Evolutionary conservation across 2,797 vertebrate genomes (phyloP).

Genomic region (Acomys russatus): DNA sequence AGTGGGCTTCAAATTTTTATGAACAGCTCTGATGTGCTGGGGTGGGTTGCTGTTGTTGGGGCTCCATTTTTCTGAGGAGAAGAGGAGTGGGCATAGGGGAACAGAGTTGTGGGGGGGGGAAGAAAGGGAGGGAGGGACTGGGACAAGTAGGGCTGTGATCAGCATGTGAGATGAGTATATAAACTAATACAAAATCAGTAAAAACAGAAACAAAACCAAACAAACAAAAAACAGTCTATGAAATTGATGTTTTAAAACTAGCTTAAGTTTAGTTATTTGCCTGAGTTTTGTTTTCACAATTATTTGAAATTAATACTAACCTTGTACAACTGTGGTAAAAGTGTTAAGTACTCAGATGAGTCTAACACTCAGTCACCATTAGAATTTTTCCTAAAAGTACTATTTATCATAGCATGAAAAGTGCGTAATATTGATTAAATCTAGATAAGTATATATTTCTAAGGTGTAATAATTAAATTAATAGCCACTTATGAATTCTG

Average conservation of each 20-base stretch:
- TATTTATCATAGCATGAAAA: background rate
- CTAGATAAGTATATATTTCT: background rate
- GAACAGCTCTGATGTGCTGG: background rate
- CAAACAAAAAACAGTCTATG: background rate
- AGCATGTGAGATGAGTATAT: no score
- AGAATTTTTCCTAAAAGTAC: background rate
- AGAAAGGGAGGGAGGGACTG: no score
- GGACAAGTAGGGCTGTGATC: no score
- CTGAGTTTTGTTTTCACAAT: background rate
- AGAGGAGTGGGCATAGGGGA: no score
- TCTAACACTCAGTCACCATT: background rate
- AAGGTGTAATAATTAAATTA: background rate
- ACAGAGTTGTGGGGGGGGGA: no score
- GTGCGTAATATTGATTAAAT: background rate
- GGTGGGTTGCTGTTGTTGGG: no score
- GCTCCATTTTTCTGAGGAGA: no score
- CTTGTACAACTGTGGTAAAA: background rate
- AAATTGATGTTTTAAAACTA: background rate
- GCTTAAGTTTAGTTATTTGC: background rate
- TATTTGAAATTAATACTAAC: background rate
- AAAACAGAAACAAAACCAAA: no score
- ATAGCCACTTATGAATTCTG: background rate
- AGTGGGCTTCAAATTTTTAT: background rate
- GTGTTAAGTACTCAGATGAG: background rate
- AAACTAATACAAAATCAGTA: no score